Base-by-base conservation (phyloP, 2,888 invertebrate genomes). In the Syrphus vitripennis region DNA sequence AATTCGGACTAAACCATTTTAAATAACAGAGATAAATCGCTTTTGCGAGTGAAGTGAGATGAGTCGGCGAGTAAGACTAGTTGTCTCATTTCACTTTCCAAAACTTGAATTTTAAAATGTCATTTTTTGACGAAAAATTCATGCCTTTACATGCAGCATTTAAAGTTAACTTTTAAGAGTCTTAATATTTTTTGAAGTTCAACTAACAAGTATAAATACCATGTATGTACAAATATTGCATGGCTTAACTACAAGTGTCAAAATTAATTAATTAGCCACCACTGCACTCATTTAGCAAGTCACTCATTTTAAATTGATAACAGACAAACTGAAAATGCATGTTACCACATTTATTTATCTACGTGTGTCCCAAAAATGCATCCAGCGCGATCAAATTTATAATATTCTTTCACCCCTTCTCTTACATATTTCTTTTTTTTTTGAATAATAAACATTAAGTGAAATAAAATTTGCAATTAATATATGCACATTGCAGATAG, bases 401-500 rank as follows among this genome's bases (percentile, higher is more conserved):
- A 67, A 65, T 72, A 80, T 10, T 55, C 45, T 29, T 53, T 24
- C 45, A 24, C 53, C 45, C 55, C 55, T 16, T 65, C 16, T 19
- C 40, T 26, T 9, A 19, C 19, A 65, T 14, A 37, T 2, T 19
- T 48, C 53, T 34, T 14, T 21, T 12, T 14, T 45, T 50, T 12
- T 19, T 12, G 2, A 14, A 45, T n/a, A 16, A 42, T 31, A 26
- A 61, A 40, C 48, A 76, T 65, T 14, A 57, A 71, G 40, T n/a
- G 42, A 12, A 59, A 72, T 59, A 55, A 67, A 67, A 59, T 57
- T 76, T 59, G 67, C 67, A 77, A 81, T 86, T 77, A 81, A 86
- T 81, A 86, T 81, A 86, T 86, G 76, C 81, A 78, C 72, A 74
- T 69, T 70, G 67, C 72, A 21, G 34, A 81, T 82, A 61, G 86